Percentiles rank a stretch among this genome's conserved stretches.
These are phyloP conservation scores for Andrena praecox DNA, from an alignment of 2,888 invertebrate species.

Conservation along the genomic window DNA sequence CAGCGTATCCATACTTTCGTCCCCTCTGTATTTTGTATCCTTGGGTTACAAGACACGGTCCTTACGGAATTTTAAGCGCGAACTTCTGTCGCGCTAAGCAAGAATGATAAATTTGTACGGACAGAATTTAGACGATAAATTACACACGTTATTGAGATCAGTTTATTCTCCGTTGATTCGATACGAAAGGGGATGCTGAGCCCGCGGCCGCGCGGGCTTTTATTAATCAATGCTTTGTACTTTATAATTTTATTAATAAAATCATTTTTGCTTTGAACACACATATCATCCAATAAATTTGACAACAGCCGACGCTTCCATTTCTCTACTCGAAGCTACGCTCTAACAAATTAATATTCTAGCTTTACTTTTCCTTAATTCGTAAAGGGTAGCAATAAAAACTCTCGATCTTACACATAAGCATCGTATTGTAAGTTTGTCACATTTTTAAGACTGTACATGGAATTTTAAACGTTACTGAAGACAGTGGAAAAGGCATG, in stretches of 20 bases:
- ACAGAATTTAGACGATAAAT: constrained; percentile 58
- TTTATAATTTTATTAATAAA: constrained; percentile 72
- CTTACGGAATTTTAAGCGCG: constrained; percentile 20
- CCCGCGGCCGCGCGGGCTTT: constrained; percentile 39
- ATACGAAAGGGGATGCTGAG: constrained; percentile 42
- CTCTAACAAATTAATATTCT: not conserved
- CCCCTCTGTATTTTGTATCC: constrained; percentile 53
- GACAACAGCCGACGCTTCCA: not conserved
- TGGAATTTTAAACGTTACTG: constrained; percentile 2
- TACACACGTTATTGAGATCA: constrained; percentile 40
- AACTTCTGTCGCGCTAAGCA: constrained; percentile 43
- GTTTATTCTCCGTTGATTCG: constrained; percentile 53
- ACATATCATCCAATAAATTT: constrained; percentile 26
- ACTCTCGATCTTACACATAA: constrained; percentile 20
- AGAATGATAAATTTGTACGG: constrained; percentile 53
- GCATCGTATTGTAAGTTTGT: constrained; percentile 11
- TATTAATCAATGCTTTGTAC: constrained; percentile 68
- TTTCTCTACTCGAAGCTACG: not conserved
- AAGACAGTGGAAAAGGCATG: constrained; percentile 13
- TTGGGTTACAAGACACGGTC: constrained; percentile 46
- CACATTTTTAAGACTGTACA: constrained; percentile 21
- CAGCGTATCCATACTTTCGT: constrained; percentile 5
- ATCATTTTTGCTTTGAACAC: constrained; percentile 67
- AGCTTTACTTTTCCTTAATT: not conserved
- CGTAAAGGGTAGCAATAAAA: constrained; percentile 3